Base-by-base conservation (phyloP, 2,888 invertebrate species). In the Leptopilina syphax region DNA sequence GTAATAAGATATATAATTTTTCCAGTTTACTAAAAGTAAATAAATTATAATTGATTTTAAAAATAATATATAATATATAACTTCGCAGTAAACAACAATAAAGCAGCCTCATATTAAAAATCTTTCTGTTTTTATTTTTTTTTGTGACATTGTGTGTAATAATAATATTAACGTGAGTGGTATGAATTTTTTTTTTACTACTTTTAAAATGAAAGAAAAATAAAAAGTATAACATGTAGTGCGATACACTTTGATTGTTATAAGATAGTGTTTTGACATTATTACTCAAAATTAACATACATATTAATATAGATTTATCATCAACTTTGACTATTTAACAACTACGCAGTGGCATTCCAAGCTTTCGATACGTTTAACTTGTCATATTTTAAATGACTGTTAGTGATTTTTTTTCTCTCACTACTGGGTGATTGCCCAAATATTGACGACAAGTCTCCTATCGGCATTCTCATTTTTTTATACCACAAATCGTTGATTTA, bases 81-180 rank as follows among this genome's bases (percentile, higher is more conserved):
- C 18, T 63, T 63, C 63, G 63, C 63, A 67, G 12, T 27, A 54
- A 70, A 73, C 57, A 73, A 73, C n/a, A n/a, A 73, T 60, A 9
- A 10, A 57, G n/a, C 34, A 41, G 57, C 73, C 57, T 60, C 34
- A 57, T 73, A 73, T 73, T 82, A 83, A 82, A 83, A 83, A 83
- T 80, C 79, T 79, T 65, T 34, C 34, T 34, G 3, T 34, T 77
- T 79, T 82, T 18, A 18, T 18, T 82, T 83, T 82, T 83, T 83
- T 80, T 50, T 80, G 80, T 82, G 82, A 83, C 82, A 83, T 73
- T 82, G 76, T 80, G 77, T 80, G 34, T 34, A 34, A 34, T 34
- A 34, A 34, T 34, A 81, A 34, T 70, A 67, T 24, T 68, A 73
- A 57, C 27, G 73, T 54, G 41, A n/a, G 57, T 73, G 34, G 50